These are phyloP conservation scores for Apostichopus japonicus DNA, from an alignment of 35 echinoderm and acorn worm genomes.

Conservation along the genomic window DNA sequence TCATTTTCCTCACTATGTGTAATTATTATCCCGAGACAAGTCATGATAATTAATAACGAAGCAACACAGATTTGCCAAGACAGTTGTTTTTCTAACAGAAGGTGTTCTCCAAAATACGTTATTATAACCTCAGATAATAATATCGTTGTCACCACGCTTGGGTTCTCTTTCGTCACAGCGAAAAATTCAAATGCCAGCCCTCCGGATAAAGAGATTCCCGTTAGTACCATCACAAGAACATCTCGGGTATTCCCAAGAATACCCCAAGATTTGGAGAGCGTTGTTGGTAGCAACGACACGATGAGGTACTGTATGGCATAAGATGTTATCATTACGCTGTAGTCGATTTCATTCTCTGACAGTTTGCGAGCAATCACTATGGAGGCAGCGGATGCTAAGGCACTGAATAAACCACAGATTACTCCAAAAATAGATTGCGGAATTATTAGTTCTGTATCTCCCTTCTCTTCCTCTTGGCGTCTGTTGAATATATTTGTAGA, in stretches of 20 bases:
- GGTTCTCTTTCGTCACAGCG: not conserved
- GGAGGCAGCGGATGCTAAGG: not conserved
- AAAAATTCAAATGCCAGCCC: not conserved
- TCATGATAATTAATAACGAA: not conserved
- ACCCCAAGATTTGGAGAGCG: not conserved
- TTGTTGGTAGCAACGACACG: not conserved
- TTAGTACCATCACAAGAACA: not conserved
- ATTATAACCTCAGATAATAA: not conserved
- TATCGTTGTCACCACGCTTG: not conserved
- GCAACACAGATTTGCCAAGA: slow-evolving; percentile 3
- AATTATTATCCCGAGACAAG: not conserved
- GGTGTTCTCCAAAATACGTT: not conserved
- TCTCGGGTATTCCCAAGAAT: not conserved
- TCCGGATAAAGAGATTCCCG: not conserved
- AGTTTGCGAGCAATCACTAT: not conserved
- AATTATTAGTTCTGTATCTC: not conserved
- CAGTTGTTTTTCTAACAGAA: not conserved
- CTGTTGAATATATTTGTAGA: not conserved
- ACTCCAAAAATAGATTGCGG: not conserved
- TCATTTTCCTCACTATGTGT: not conserved
- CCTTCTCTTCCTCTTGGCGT: not conserved
- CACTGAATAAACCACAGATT: not conserved
- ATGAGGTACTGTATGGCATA: not conserved
- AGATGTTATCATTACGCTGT: not conserved
- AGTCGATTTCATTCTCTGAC: not conserved